Conservation (phyloP, 2,797 vertebrate genomes). For the Gymnodraco acuticeps region DNA sequence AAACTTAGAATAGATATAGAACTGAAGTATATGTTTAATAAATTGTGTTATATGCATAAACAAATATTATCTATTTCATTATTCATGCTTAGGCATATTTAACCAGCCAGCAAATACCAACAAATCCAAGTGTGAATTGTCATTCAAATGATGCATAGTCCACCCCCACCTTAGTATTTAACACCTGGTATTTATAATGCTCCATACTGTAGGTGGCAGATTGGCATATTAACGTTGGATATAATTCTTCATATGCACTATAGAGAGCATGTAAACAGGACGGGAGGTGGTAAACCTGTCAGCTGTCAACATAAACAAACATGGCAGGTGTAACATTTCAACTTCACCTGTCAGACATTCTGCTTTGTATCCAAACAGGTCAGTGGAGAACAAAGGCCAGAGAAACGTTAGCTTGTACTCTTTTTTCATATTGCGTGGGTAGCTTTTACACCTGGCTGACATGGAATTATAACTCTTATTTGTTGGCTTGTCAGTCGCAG, state of each 20-base stretch:
- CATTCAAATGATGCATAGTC: slow-evolving; percentile 3
- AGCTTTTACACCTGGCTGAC: slow-evolving; percentile 46
- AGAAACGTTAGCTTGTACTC: background rate
- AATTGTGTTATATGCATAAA: background rate
- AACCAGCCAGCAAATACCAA: background rate
- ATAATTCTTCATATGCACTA: slow-evolving; percentile 13
- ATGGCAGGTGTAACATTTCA: slow-evolving; percentile 44
- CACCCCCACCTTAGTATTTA: slow-evolving; percentile 3
- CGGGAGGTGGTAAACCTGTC: slow-evolving; percentile 25
- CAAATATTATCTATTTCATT: background rate
- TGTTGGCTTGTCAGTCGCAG: slow-evolving; percentile 27
- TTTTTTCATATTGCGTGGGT: background rate
- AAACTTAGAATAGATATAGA: background rate
- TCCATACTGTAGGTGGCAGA: slow-evolving; percentile 6
- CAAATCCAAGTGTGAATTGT: slow-evolving; percentile 13
- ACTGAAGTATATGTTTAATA: background rate
- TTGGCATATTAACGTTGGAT: slow-evolving; percentile 23
- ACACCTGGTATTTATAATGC: slow-evolving; percentile 17
- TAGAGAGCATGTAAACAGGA: slow-evolving; percentile 27
- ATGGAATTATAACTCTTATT: slow-evolving; percentile 24
- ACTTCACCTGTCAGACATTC: slow-evolving; percentile 31
- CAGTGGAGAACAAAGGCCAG: slow-evolving; percentile 16
- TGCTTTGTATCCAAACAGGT: slow-evolving; percentile 22
- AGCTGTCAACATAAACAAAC: slow-evolving; percentile 42
- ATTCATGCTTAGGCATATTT: background rate